Percentiles rank a stretch among this genome's conserved stretches.
phyloP scores from a whole-genome alignment of 2,797 vertebrate species.

The Erithacus rubecula region DNA sequence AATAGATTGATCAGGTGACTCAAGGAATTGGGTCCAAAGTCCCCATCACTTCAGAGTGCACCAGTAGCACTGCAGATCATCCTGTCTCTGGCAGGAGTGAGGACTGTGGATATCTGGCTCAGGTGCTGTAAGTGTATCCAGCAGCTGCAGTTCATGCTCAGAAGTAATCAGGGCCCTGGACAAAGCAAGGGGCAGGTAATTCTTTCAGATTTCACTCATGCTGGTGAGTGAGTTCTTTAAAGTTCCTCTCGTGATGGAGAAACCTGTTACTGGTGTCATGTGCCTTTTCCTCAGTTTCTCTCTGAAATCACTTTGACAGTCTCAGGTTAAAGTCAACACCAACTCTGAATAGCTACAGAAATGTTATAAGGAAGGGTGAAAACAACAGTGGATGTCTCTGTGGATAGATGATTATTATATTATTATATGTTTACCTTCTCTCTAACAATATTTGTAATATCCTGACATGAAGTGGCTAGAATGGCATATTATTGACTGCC shows the following conservation, averaged over 20 bases:
- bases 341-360: not conserved
- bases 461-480: conserved; percentile 79
- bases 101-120: not conserved
- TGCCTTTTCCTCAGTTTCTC: not conserved
- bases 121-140: not conserved
- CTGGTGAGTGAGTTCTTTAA: not conserved
- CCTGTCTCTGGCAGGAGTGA: rapidly evolving
- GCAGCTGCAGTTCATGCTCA: not conserved
- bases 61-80: not conserved
- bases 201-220: rapidly evolving
- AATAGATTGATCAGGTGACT: not conserved
- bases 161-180: not conserved
- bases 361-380: not conserved
- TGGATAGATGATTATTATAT: not conserved
- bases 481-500: conserved; percentile 68
- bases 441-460: conserved; percentile 52
- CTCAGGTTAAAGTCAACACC: not conserved
- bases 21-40: not conserved
- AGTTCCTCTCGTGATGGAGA: not conserved
- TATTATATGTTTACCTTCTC: not conserved
- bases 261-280: not conserved
- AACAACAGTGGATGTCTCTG: not conserved
- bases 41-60: not conserved
- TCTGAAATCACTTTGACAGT: not conserved
- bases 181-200: not conserved